Evolutionary conservation across 2,888 invertebrate species (phyloP).

Genomic region (Liodrosophila aerea): DNA sequence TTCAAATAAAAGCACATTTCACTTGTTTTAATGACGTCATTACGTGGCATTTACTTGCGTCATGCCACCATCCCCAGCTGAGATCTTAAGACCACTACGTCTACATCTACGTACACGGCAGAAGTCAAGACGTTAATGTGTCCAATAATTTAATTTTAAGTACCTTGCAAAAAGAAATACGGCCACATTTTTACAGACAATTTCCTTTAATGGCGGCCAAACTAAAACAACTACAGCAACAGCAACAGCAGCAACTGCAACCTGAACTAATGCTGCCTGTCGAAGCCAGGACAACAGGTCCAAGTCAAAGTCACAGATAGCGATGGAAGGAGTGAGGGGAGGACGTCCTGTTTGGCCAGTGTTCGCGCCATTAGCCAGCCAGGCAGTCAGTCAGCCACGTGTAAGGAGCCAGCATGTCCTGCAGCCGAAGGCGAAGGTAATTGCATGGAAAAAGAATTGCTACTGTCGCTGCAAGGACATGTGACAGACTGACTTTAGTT

Average conservation of each 20-base stretch:
- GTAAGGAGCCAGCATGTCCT: conserved; percentile 46
- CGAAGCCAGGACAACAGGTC: no score
- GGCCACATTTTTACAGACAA: conserved; percentile 77
- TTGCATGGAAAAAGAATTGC: conserved; percentile 70
- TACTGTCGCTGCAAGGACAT: conserved; percentile 5
- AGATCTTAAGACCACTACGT: conserved; percentile 8
- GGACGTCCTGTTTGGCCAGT: conserved; percentile 32
- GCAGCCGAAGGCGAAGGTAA: conserved; percentile 58
- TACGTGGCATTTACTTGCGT: conserved; percentile 73
- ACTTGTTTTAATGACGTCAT: conserved; percentile 78
- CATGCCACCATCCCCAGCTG: conserved; percentile 16
- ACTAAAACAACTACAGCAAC: conserved; percentile 38
- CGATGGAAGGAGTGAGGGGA: conserved; percentile 17
- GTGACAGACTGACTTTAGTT: conserved; percentile 22
- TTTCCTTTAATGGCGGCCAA: conserved; percentile 72
- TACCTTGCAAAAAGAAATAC: conserved; percentile 79
- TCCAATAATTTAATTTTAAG: conserved; percentile 78
- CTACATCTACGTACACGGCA: conserved; percentile 39
- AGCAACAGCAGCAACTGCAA: conserved; percentile 44
- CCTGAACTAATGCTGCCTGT: conserved; percentile 25
- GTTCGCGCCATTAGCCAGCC: conserved; percentile 54
- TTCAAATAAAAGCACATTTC: conserved; percentile 75
- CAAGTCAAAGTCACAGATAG: conserved; percentile 37
- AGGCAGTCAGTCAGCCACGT: conserved; percentile 42
- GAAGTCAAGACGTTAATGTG: conserved; percentile 76